These are phyloP conservation scores for Linepithema humile DNA, from an alignment of 1,140 invertebrate genomes.

Conservation along the genomic window DNA sequence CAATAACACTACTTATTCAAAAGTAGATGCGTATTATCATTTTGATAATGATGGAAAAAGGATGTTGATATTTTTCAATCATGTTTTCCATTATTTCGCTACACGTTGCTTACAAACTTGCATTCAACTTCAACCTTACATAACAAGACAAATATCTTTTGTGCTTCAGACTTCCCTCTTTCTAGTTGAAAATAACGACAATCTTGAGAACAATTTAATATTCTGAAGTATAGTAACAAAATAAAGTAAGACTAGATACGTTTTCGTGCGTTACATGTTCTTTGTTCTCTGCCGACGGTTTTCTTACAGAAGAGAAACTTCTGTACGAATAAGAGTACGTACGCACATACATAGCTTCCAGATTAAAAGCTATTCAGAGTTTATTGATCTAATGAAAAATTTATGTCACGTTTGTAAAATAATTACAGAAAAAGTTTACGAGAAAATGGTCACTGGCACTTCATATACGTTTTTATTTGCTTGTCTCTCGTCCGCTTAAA, in stretches of 20 bases:
- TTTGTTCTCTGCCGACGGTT: slow-evolving; percentile 4
- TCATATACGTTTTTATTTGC: neutral
- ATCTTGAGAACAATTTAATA: slow-evolving; percentile 40
- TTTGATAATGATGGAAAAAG: neutral
- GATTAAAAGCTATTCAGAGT: slow-evolving; percentile 4
- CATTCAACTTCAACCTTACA: neutral
- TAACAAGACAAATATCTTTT: neutral
- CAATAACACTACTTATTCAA: too few species aligned
- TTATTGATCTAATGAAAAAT: neutral
- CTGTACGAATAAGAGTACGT: neutral
- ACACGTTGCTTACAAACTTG: slow-evolving; percentile 5
- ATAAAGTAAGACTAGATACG: slow-evolving; percentile 1
- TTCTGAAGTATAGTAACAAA: neutral
- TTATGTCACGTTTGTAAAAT: neutral
- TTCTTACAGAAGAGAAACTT: neutral
- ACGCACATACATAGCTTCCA: too few species aligned
- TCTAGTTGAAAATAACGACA: slow-evolving; percentile 31
- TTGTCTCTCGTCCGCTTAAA: neutral
- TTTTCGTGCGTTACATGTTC: neutral
- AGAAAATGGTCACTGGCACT: neutral
- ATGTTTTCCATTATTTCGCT: neutral
- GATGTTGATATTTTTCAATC: neutral
- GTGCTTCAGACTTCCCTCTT: slow-evolving; percentile 11
- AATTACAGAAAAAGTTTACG: too few species aligned
- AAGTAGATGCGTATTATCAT: too few species aligned